Conservation (phyloP, 2,113 vertebrate species). For the Corythornis madagascariensis region DNA sequence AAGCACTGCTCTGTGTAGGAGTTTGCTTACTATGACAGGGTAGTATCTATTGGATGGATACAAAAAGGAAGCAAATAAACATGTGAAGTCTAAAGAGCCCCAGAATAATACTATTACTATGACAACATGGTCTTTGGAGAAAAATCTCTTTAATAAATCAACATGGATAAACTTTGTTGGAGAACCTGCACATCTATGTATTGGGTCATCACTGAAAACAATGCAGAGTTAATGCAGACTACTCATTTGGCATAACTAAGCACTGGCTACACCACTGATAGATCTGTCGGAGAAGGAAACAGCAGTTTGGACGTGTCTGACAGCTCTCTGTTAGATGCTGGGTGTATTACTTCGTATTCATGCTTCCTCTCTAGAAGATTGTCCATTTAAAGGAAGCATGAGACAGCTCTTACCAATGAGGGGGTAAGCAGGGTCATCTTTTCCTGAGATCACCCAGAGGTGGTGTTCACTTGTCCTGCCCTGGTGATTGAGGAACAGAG, state of each 20-base stretch:
- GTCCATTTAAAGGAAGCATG: background rate
- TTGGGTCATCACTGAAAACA: background rate
- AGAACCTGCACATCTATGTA: background rate
- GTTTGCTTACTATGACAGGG: background rate
- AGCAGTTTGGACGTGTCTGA: background rate
- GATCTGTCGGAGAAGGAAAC: background rate
- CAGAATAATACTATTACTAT: background rate
- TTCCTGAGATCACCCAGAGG: slow-evolving; percentile 79
- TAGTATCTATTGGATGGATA: background rate
- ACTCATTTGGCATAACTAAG: background rate
- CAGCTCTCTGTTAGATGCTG: background rate
- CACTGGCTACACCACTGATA: no score
- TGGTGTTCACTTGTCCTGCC: slow-evolving; percentile 71
- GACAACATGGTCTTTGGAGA: background rate
- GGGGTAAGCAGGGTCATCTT: slow-evolving; percentile 74
- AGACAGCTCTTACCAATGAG: slow-evolving; percentile 76
- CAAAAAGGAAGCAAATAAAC: background rate
- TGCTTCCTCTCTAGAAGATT: background rate
- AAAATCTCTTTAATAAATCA: background rate
- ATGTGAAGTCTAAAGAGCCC: background rate
- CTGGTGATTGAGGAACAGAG: slow-evolving; percentile 45
- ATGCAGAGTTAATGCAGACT: background rate
- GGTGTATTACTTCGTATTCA: background rate
- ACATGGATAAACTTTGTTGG: background rate
- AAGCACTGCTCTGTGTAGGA: background rate